These are phyloP conservation scores for Myxocyprinus asiaticus DNA, from an alignment of 2,113 vertebrate species.

Conservation along the genomic window DNA sequence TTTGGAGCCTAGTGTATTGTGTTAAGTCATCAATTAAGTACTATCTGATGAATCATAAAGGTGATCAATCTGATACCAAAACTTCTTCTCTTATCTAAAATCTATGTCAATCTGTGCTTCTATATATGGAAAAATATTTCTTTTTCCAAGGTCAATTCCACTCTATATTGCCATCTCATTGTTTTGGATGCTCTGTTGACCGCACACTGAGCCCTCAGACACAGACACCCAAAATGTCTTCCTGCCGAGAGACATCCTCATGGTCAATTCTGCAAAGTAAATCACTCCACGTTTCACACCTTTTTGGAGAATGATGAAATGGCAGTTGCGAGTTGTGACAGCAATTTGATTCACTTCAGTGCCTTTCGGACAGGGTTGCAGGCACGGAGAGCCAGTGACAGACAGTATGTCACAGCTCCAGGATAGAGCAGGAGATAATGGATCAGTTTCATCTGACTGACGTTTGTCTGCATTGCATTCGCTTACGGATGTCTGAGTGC, in stretches of 20 bases:
- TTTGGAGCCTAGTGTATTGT: too few species aligned
- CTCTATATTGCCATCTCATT: conserved; percentile 6
- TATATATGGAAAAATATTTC: neutral
- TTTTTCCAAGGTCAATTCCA: conserved; percentile 6
- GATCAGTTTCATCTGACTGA: conserved; percentile 53
- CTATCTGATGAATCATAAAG: neutral
- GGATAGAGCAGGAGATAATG: conserved; percentile 39
- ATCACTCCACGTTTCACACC: conserved; percentile 45
- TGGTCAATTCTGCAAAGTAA: conserved; percentile 40
- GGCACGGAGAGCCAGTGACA: neutral
- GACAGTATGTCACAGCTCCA: conserved; percentile 34
- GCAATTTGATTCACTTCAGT: conserved; percentile 42
- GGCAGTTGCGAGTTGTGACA: conserved; percentile 33
- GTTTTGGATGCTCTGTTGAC: conserved; percentile 15
- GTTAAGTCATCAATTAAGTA: too few species aligned
- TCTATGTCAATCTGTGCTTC: neutral
- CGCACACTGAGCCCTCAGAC: conserved; percentile 5
- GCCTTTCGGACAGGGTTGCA: conserved; percentile 1
- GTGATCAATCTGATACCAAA: neutral
- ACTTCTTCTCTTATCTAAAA: neutral
- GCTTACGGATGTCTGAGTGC: neutral
- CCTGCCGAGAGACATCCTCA: conserved; percentile 23
- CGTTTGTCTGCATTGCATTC: conserved; percentile 32
- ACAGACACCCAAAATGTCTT: conserved; percentile 27
- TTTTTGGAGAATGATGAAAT: conserved; percentile 41